phyloP scores from a whole-genome alignment of 1,140 invertebrate genomes.

The Bombus superbus region DNA sequence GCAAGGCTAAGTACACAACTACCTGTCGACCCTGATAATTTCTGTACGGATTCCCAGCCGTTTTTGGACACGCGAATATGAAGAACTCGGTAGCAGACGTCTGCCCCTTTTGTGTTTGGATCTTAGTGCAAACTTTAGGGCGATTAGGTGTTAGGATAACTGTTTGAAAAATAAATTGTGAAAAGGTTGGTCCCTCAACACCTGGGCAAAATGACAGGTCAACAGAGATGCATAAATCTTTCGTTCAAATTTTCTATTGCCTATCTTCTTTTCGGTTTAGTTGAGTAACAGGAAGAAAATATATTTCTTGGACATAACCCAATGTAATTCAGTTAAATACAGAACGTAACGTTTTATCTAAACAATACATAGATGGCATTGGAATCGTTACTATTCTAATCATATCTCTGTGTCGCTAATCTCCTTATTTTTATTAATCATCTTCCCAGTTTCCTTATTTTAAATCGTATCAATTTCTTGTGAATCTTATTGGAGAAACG shows the following conservation, averaged over 20 bases:
- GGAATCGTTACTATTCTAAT: not conserved
- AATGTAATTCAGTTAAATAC: not conserved
- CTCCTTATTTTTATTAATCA: not conserved
- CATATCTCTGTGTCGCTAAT: not conserved
- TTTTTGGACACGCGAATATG: conserved; percentile 11
- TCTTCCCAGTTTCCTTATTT: not conserved
- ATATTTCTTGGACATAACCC: not conserved
- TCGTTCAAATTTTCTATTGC: not conserved
- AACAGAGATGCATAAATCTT: not conserved
- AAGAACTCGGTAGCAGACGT: not conserved
- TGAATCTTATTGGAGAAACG: not conserved
- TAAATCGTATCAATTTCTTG: not conserved
- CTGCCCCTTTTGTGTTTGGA: too few relatives aligned
- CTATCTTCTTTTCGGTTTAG: not conserved
- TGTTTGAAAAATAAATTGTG: not conserved
- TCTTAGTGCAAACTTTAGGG: not conserved
- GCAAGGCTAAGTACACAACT: conserved; percentile 37
- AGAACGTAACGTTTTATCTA: not conserved
- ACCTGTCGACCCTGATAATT: conserved; percentile 56
- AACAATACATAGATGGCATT: not conserved
- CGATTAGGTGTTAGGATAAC: not conserved
- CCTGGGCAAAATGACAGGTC: not conserved
- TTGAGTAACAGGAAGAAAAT: not conserved
- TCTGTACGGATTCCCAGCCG: not conserved
- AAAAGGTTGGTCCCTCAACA: not conserved